Evolutionary conservation across 1,140 invertebrate species (phyloP), one percentile per base, ranked within the genome.

Genomic region (Pseudomyrmex cubaensis): DNA sequence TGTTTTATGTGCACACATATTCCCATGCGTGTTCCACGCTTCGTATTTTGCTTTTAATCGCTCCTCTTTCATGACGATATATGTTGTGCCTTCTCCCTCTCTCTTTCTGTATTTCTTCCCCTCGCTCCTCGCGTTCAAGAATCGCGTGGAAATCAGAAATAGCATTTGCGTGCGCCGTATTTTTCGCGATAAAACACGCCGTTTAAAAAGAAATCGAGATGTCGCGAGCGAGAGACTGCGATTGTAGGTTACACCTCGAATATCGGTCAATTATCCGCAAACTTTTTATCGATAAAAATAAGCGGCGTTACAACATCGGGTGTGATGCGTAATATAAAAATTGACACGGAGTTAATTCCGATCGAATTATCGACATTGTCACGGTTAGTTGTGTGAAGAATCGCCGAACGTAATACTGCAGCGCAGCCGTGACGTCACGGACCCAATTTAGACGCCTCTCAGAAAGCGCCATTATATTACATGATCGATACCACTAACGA

Each of bases 131-230:
- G 66, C 74, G 72, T 84, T 89, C 77, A 54, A 70, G 64, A 75
- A 87, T 90, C 89, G 89, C 87, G 86, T 83, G 87, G 67, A 89
- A 82, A 85, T 89, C 90, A 88, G 87, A 92, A 92, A 91, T 91
- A 92, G 90, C 89, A 88, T 89, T 85, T 69, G 78, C 62, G 69
- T 82, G 44, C 52, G 77, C 73, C 82, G 88, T 85, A 77, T 83
- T 73, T 89, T 89, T 86, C 66, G 52, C 52, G 75, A 69, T 25
- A 22, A 13, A 66, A 56, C 17, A 17, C 59, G 48, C 12, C 15
- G 48, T 54, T 64, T 1, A 13, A 10, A 12, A 20, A 35, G 17
- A 64, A 59, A 80, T 64, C 62, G 62, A 17, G 7, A 44, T 59
- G 17, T 59, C 50, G 35, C 35, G 5, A 48, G 59, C 7, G 8